Percentiles rank a stretch among this genome's conserved stretches.
phyloP scores from a whole-genome alignment of 2,888 invertebrate species.

The Actias luna region DNA sequence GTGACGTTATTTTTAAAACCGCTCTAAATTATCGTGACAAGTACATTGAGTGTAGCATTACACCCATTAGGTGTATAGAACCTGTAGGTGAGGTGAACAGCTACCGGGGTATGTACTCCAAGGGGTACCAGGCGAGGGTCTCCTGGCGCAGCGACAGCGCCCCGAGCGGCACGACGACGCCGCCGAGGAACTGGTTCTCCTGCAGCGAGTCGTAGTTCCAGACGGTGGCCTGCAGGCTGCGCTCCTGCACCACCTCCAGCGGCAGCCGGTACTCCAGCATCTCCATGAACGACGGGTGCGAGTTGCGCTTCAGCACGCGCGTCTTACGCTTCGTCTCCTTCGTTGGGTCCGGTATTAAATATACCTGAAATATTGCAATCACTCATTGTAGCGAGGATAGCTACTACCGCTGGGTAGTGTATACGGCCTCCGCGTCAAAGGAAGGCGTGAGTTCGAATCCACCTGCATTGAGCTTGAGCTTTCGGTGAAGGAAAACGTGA shows the following conservation, averaged over 20 bases:
- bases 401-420: too few species aligned
- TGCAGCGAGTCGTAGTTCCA: slow-evolving; percentile 97
- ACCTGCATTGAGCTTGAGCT: too few species aligned
- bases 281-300: slow-evolving; percentile 99
- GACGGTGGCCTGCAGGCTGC: slow-evolving; percentile 94
- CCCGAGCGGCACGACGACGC: slow-evolving; percentile 90
- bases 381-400: too few species aligned
- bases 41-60: too few species aligned
- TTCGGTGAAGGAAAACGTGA: too few species aligned
- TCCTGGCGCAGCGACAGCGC: slow-evolving; percentile 89
- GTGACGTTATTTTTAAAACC: too few species aligned
- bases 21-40: too few species aligned
- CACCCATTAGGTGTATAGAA: too few species aligned
- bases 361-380: slow-evolving; percentile 73
- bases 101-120: slow-evolving; percentile 81
- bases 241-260: slow-evolving; percentile 87
- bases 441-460: too few species aligned
- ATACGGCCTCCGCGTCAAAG: too few species aligned
- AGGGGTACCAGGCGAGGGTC: slow-evolving; percentile 92
- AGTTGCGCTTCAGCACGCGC: slow-evolving; percentile 94
- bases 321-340: slow-evolving; percentile 98
- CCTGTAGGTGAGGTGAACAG: too few species aligned
- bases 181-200: slow-evolving; percentile 97
- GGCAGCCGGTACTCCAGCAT: slow-evolving; percentile 96
- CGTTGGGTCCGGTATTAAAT: slow-evolving; percentile 94